Evolutionary conservation across 2,113 vertebrate genomes (phyloP).

Genomic region (Caloenas nicobarica): DNA sequence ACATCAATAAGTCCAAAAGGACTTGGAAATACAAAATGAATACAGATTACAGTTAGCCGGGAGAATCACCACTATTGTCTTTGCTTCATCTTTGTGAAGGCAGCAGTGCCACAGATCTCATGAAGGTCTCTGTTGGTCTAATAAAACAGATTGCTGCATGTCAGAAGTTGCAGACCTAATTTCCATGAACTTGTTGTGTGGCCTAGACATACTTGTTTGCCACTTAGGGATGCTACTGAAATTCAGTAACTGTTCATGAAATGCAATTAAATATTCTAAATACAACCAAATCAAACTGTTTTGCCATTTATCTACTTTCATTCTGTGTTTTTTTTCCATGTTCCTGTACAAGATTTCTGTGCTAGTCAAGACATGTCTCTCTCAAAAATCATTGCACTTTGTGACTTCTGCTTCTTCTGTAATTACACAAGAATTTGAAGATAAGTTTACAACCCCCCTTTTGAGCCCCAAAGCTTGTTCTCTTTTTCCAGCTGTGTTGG

Average conservation of each 20-base stretch:
- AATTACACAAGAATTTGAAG: constrained; percentile 3
- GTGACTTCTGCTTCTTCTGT: not conserved
- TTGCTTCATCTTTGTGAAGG: not conserved
- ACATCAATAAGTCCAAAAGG: not conserved
- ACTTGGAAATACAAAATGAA: not conserved
- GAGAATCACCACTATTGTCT: not conserved
- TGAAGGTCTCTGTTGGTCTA: not conserved
- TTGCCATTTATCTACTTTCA: not conserved
- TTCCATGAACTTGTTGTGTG: not conserved
- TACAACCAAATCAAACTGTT: not conserved
- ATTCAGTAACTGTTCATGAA: not conserved
- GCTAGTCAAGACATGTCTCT: not conserved
- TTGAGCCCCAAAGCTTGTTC: not conserved
- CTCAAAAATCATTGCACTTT: not conserved
- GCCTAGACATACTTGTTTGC: not conserved
- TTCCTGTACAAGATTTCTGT: not conserved
- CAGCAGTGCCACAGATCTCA: not conserved
- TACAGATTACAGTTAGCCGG: not conserved
- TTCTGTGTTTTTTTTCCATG: not conserved
- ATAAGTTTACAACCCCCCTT: not conserved
- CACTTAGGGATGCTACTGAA: not conserved
- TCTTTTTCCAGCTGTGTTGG: not conserved
- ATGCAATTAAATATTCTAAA: not conserved
- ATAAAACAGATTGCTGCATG: not conserved
- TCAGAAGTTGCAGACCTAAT: not conserved